These are phyloP conservation scores for Ormyrus nitidulus DNA, from an alignment of 2,888 invertebrate genomes.

Conservation along the genomic window DNA sequence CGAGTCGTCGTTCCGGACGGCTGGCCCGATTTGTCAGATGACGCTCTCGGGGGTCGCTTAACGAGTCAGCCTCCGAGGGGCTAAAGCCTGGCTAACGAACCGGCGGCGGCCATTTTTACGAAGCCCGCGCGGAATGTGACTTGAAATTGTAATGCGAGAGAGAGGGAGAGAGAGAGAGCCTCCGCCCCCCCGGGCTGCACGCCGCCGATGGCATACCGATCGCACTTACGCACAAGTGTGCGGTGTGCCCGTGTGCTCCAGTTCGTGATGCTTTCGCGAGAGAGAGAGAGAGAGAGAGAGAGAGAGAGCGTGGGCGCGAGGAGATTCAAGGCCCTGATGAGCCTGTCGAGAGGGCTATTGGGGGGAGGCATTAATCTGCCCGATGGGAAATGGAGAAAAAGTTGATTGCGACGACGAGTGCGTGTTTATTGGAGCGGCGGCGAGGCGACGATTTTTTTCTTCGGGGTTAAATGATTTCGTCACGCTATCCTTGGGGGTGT, in stretches of 20 bases:
- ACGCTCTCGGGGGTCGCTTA: constrained; percentile 18
- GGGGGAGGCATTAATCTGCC: too few relatives aligned
- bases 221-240: neutral
- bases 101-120: constrained; percentile 40
- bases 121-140: constrained; percentile 50
- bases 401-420: too few relatives aligned
- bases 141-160: constrained; percentile 43
- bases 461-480: too few relatives aligned
- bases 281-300: too few relatives aligned
- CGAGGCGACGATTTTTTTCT: too few relatives aligned
- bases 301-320: too few relatives aligned
- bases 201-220: constrained; percentile 25
- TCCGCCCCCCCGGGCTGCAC: neutral
- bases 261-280: too few relatives aligned
- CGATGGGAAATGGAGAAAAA: too few relatives aligned
- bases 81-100: constrained; percentile 48
- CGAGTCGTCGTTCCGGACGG: constrained; percentile 12
- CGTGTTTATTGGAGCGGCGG: too few relatives aligned
- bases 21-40: constrained; percentile 22
- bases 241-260: neutral
- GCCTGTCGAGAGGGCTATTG: too few relatives aligned
- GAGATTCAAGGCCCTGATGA: too few relatives aligned
- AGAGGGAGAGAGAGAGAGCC: neutral
- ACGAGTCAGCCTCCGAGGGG: constrained; percentile 39
- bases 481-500: too few relatives aligned